Conservation (phyloP, 2,797 vertebrate species). For the Amblyopsis hoosieri region DNA sequence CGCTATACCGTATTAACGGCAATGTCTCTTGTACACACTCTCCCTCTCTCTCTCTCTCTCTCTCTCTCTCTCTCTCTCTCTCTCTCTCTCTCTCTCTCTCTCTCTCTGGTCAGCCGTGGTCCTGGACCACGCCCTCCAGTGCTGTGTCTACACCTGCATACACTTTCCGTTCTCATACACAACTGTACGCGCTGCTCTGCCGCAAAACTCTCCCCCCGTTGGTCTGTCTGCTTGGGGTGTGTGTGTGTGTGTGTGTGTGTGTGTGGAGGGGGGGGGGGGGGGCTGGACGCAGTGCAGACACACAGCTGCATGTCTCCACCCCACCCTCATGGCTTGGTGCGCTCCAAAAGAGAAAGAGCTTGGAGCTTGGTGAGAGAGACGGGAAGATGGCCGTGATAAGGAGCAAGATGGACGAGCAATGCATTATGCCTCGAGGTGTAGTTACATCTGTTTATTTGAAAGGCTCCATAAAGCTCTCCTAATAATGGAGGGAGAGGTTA, state of each 20-base stretch:
- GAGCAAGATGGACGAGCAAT: neutral
- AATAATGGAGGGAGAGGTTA: slow-evolving; percentile 36
- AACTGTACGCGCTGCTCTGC: slow-evolving; percentile 13
- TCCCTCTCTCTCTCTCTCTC: neutral
- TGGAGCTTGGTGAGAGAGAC: slow-evolving; percentile 9
- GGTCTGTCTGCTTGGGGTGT: slow-evolving; percentile 3
- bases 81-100: neutral
- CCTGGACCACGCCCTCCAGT: neutral
- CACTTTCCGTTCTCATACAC: slow-evolving; percentile 37
- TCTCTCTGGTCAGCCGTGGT: slow-evolving; percentile 8
- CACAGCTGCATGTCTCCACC: slow-evolving; percentile 43
- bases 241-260: neutral
- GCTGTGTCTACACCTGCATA: slow-evolving; percentile 18
- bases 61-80: neutral
- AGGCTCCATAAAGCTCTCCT: slow-evolving; percentile 35
- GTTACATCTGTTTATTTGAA: slow-evolving; percentile 64
- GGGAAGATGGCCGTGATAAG: neutral
- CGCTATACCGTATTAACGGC: neutral
- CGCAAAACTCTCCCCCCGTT: slow-evolving; percentile 19
- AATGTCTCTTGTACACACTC: neutral
- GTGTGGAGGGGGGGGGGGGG: slow-evolving; percentile 52
- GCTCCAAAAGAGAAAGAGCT: slow-evolving; percentile 17
- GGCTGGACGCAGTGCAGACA: slow-evolving; percentile 3
- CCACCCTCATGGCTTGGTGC: slow-evolving; percentile 31
- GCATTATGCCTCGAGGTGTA: slow-evolving; percentile 23